Conservation (phyloP, 2,113 vertebrate species). For the Gopherus evgoodei region DNA sequence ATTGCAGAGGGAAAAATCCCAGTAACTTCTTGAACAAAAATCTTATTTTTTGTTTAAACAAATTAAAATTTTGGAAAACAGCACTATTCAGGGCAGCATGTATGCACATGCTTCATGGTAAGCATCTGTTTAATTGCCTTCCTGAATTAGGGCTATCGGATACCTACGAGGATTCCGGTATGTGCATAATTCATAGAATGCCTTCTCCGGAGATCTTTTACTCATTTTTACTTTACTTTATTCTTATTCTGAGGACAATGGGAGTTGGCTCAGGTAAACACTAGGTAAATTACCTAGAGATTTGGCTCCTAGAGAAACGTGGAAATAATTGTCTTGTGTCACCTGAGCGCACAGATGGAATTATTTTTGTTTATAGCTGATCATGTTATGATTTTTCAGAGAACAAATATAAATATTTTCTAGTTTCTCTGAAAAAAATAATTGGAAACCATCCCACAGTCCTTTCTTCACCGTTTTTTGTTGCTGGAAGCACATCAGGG, state of each 20-base stretch:
- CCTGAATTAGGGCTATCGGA: neutral
- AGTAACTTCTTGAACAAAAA: too few species aligned
- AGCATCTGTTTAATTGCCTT: neutral
- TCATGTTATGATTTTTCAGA: neutral
- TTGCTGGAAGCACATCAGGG: rapidly evolving
- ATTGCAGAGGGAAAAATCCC: too few species aligned
- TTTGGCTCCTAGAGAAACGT: neutral
- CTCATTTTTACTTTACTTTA: neutral
- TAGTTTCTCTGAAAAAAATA: neutral
- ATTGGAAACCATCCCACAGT: neutral
- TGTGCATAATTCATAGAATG: neutral
- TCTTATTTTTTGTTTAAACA: too few species aligned
- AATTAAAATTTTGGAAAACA: neutral
- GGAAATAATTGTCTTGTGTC: neutral
- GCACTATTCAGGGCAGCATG: neutral
- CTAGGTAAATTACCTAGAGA: neutral
- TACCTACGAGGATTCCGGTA: neutral
- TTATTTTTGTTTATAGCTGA: neutral
- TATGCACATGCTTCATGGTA: neutral
- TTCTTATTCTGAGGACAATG: neutral
- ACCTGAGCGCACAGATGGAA: neutral
- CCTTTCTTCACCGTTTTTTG: neutral
- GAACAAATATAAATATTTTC: neutral
- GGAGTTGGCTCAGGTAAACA: neutral
- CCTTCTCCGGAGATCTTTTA: neutral